Base-by-base conservation (phyloP, 2,888 invertebrate species). In the Acleris literana region DNA sequence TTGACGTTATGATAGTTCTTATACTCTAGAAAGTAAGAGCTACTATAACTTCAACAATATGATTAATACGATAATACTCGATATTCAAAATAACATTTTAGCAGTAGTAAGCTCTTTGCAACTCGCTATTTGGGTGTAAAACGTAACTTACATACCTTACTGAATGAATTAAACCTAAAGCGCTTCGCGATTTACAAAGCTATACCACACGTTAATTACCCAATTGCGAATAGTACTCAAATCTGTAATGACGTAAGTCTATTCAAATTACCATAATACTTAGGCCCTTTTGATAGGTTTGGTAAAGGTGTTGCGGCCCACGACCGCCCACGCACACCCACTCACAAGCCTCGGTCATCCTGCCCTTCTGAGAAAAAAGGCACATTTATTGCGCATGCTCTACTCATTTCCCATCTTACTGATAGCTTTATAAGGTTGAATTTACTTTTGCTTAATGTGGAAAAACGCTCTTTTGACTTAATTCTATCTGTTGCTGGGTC, bases 131-230 rank as follows among this genome's bases (percentile, higher is more conserved):
- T 1, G 25, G 25, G 25, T 25, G 7, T 25, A 25, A 5, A 25
- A 25, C 25, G 25, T 25, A 25, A 25, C 11, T 3, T 33, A 18
- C 43, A 6, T 43, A 6, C 39, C 43, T 16, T 5, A 43, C 20
- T 55, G 9, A 16, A 9, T 39, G 39, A 55, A 55, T 55, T 55
- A 55, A 54, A 54, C 39, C 54, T 39, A 39, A 39, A 39, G n/a
- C 44, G n/a, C 56, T 55, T 13, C 5, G 25, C 33, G 18, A 16
- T 39, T 59, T 20, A 20, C 58, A 49, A 71, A 64, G 66, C 69
- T 76, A 73, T 73, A 75, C 75, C 77, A 77, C 80, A 80, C 80
- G 82, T 82, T 86, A 84, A 85, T 85, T 85, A 82, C 78, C 81
- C 78, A 83, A 86, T 85, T 79, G 80, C 81, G 83, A 85, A 84